phyloP scores from a whole-genome alignment of 1,140 invertebrate species.

The Aleiodes sp. region DNA sequence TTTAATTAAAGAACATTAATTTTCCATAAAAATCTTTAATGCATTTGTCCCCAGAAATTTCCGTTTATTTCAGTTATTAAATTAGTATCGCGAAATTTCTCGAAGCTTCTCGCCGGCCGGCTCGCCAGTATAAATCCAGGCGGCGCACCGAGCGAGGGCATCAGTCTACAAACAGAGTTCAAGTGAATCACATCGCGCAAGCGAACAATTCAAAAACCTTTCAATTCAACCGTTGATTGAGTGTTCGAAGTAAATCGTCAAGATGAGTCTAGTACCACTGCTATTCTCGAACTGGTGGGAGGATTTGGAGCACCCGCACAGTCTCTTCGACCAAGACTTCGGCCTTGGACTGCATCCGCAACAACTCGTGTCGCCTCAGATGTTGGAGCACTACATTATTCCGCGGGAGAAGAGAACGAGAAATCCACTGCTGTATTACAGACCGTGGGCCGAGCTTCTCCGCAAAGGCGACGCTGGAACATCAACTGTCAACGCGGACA shows the following conservation, averaged over 20 bases:
- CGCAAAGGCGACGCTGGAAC: slow-evolving; percentile 46
- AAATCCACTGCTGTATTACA: slow-evolving; percentile 40
- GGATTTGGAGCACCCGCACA: slow-evolving; percentile 47
- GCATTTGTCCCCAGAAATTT: too few species aligned
- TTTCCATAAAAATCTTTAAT: background rate
- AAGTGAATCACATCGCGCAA: background rate
- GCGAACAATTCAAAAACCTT: background rate
- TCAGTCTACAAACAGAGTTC: slow-evolving; percentile 14
- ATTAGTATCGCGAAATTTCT: background rate
- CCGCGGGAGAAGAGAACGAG: background rate
- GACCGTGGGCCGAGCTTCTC: slow-evolving; percentile 41
- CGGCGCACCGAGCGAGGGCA: background rate
- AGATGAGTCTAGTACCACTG: slow-evolving; percentile 57
- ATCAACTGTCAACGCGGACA: slow-evolving; percentile 63
- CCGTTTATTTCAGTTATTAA: too few species aligned
- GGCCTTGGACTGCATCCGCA: slow-evolving; percentile 44
- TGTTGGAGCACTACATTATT: slow-evolving; percentile 24
- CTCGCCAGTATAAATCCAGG: slow-evolving; percentile 14
- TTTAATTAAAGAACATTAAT: too few species aligned
- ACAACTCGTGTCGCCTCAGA: slow-evolving; percentile 35
- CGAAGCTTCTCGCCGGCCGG: slow-evolving; percentile 6
- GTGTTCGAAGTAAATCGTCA: slow-evolving; percentile 12
- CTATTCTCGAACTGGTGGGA: slow-evolving; percentile 64
- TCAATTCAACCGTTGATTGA: background rate
- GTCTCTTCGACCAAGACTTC: slow-evolving; percentile 54